These are phyloP conservation scores for Podocnemis expansa DNA, from an alignment of 2,113 vertebrate genomes.

Conservation along the genomic window DNA sequence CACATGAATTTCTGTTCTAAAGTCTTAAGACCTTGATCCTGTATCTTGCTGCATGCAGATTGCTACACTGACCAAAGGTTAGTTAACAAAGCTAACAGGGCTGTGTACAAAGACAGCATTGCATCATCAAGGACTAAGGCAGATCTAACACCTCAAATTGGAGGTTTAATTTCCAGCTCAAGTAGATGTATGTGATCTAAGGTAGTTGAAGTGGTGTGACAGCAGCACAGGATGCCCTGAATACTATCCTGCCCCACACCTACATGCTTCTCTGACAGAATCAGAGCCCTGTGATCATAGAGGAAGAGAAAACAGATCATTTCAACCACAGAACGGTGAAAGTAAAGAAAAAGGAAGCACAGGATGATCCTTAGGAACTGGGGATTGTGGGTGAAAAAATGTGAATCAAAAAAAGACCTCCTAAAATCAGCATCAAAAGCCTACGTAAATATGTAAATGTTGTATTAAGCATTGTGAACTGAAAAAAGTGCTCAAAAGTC, in stretches of 20 bases:
- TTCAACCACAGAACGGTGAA: background rate
- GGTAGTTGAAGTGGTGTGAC: background rate
- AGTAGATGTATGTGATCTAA: background rate
- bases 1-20: background rate
- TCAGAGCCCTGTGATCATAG: background rate
- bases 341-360: background rate
- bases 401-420: background rate
- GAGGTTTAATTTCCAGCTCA: background rate
- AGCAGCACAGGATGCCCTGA: background rate
- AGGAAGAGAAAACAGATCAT: background rate
- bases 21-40: background rate
- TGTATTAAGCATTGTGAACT: background rate
- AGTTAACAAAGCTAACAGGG: background rate
- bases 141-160: background rate
- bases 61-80: background rate
- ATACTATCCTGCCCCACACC: background rate
- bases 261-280: background rate
- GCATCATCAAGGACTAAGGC: background rate
- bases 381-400: background rate
- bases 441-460: background rate
- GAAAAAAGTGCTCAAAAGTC: background rate
- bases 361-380: background rate
- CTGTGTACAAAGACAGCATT: fast-evolving
- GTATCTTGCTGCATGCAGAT: fast-evolving
- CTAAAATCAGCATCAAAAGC: background rate